A percentile compares a stretch with the other conserved stretches of the same genome.
These are phyloP conservation scores for Tragelaphus imberbis DNA, from an alignment of 2,113 vertebrate genomes.

Conservation along the genomic window DNA sequence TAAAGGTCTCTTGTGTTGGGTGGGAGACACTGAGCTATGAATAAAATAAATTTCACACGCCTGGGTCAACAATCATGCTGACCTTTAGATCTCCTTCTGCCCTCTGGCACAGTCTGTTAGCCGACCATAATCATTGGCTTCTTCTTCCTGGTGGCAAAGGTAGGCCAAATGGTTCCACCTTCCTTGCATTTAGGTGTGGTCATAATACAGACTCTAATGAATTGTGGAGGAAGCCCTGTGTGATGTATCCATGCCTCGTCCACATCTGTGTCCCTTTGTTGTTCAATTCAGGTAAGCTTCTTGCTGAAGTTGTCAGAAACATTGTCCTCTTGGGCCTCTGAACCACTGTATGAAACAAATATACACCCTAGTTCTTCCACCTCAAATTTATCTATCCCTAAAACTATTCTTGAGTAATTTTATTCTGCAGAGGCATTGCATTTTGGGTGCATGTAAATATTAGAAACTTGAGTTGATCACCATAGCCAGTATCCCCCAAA, in stretches of 20 bases:
- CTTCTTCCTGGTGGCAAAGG: not conserved
- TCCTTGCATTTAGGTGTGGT: not conserved
- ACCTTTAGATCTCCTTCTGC: not conserved
- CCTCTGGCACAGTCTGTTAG: not conserved
- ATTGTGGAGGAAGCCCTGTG: not conserved
- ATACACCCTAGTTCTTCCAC: not conserved
- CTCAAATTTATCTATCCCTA: not conserved
- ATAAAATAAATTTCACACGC: not conserved
- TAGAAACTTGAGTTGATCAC: not conserved
- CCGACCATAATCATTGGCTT: not conserved
- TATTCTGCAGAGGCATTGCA: not conserved
- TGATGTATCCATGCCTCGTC: no score
- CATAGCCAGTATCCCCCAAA: not conserved
- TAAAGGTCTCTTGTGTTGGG: not conserved
- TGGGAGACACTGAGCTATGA: not conserved
- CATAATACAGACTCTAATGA: not conserved
- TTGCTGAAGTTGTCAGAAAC: not conserved
- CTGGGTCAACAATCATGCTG: not conserved
- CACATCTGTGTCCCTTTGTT: fast-evolving
- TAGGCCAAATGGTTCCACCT: not conserved
- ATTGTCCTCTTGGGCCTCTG: not conserved
- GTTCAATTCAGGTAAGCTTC: not conserved
- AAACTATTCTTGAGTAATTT: not conserved
- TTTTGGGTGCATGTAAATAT: not conserved
- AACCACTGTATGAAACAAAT: not conserved